phyloP scores from a whole-genome alignment of 2,113 vertebrate species.

The Ovis aries region DNA sequence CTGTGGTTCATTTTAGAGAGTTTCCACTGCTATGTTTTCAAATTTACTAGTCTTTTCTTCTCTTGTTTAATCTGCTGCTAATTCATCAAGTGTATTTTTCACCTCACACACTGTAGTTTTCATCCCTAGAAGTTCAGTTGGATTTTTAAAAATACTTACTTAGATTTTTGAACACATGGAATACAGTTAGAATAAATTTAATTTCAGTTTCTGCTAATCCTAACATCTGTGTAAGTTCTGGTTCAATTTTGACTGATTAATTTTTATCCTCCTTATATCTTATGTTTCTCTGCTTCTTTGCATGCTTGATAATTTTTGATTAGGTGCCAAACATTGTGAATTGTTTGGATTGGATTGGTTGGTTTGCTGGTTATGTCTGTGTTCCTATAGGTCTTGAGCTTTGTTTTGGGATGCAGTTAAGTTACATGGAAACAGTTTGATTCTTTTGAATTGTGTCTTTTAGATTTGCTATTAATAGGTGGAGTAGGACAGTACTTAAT shows the following conservation, averaged over 20 bases:
- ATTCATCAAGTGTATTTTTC: not conserved
- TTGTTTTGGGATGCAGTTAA: not conserved
- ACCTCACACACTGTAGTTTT: not conserved
- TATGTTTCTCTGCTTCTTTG: not conserved
- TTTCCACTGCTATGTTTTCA: not conserved
- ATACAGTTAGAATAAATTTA: not conserved
- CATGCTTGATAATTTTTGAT: not conserved
- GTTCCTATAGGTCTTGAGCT: not conserved
- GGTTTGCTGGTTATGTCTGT: not conserved
- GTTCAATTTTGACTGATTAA: not conserved
- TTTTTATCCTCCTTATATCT: not conserved
- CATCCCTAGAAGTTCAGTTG: not conserved
- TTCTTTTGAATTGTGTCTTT: not conserved
- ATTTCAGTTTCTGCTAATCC: conserved; percentile 6
- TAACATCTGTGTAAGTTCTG: not conserved
- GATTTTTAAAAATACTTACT: not conserved
- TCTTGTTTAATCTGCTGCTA: not conserved
- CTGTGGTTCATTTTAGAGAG: not conserved
- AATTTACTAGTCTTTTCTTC: not conserved
- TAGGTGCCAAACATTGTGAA: not conserved
- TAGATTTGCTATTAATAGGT: not conserved
- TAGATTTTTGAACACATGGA: not conserved
- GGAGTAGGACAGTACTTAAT: not conserved
- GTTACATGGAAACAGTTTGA: not conserved
- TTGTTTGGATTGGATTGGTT: not conserved